Evolutionary conservation across 2,888 invertebrate species (phyloP), one percentile per base, ranked within the genome.

Genomic region (Diogma glabrata): DNA sequence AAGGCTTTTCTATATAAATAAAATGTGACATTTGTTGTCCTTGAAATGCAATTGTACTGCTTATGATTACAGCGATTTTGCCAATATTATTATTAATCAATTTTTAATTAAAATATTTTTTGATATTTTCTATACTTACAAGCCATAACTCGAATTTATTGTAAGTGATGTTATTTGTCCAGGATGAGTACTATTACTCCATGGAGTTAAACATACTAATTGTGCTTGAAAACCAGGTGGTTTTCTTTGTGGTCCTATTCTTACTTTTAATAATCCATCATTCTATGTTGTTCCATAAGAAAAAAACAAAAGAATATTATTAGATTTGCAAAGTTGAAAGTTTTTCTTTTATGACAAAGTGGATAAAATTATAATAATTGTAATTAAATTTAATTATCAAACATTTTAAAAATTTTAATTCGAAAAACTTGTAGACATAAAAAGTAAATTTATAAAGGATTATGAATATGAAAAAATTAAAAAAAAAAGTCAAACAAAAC

Each of bases 181-280:
- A 60, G 94, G 84, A 62, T 87, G 80, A 72, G 83, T 81, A 45
- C 82, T 82, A 62, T 81, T 82, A 55, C 77, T 75, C 74, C 87
- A 87, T 49, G 84, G 85, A 62, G 96, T 90, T 64, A 96, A 75
- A 71, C 95, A 95, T 59, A 95, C 89, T 58, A 99, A 76, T 64
- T 93, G 87, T 47, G 94, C 90, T 76, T 97, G 96, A 78, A 94
- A 99, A 58, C 97, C 99, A n/a, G 95, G 78, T 36, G 87, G 81
- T 71, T 94, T 86, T 65, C 93, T 88, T 64, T 86, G 82, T 54
- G 78, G 72, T 30, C 91, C 91, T 49, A 77, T 69, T 63, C 84
- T 79, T 50, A 89, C 87, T 67, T 78, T 79, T 53, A 87, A 72
- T 54, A 72, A 63, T 63, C 72, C 63, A 65, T 70, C 71, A 60